Evolutionary conservation across 2,888 invertebrate genomes (phyloP), one percentile per base, ranked within the genome.

Genomic region (Epirrhoe alternata): DNA sequence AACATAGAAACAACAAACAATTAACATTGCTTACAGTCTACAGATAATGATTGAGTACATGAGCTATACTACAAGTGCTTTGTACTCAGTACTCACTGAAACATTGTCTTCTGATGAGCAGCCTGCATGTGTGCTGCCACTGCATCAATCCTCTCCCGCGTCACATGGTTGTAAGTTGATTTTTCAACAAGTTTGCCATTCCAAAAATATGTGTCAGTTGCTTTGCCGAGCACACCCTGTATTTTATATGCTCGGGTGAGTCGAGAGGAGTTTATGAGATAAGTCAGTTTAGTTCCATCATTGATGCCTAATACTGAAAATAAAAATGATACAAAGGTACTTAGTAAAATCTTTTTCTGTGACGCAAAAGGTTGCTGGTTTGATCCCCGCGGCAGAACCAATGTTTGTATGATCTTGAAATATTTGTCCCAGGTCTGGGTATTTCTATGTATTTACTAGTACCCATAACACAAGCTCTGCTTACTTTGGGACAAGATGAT

Each of bases 81-180:
- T n/a, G 24, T 35, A 5, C 10, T 35, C 30, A 45, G 51, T 72
- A 94, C 96, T 92, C 91, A 97, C 97, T 97, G 95, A 85, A 96
- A 98, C 96, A 98, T 97, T 82, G 96, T 95, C 72, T 94, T 95
- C 84, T 98, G 98, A 87, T 98, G 97, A 5, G 96, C 95, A 0
- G 97, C 96, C 87, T 99, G 98, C 87, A 97, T 95, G 2, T 96
- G 94, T 1, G 97, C 95, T 17, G 98, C 94, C 16, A 98, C 85
- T 66, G 94, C 94, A 74, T 98, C 97, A 5, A 99, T 86, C 71
- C 95, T 94, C 45, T 93, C 92, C 61, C 95, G 91, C 6, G 93
- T 95, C 0, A 99, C 94, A 85, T 97, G 97, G 57, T 90, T 86
- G 83, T 94, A 97, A 0, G 95, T 95, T 0, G 97, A 92, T 76